Percentiles rank a stretch among this genome's conserved stretches.
Evolutionary conservation across 2,888 invertebrate genomes (phyloP).

Genomic region (Periphyllus acericola): DNA sequence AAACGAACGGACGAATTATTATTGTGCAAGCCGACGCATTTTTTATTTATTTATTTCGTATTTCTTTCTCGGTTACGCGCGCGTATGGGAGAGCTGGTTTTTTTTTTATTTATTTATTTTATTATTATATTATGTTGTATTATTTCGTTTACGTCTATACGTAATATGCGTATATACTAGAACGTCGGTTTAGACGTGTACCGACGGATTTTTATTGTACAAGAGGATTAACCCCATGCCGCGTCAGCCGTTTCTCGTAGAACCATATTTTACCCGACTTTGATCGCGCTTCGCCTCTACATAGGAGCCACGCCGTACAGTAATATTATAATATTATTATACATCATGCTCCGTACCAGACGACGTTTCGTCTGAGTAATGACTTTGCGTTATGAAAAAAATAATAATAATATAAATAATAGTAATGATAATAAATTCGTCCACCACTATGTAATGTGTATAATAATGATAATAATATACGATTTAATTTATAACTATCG

Average conservation of each 20-base stretch:
- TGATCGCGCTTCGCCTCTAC: neutral
- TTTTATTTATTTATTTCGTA: neutral
- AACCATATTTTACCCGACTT: neutral
- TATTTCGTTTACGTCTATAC: neutral
- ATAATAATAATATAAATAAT: too few species aligned
- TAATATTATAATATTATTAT: neutral
- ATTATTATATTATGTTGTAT: neutral
- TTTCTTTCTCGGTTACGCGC: neutral
- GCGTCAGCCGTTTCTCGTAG: constrained; percentile 6
- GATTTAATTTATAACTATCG: neutral
- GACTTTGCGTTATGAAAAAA: neutral
- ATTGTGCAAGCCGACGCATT: constrained; percentile 13
- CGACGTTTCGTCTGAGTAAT: neutral
- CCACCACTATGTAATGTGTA: neutral
- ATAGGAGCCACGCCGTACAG: neutral
- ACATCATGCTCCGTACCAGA: neutral
- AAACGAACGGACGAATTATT: neutral
- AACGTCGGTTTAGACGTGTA: neutral
- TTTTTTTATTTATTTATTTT: neutral
- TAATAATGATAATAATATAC: neutral
- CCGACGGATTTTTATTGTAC: constrained; percentile 33
- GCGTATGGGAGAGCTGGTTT: neutral
- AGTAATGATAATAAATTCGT: neutral
- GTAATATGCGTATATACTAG: neutral
- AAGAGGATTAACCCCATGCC: constrained; percentile 39